Evolutionary conservation across 1,140 invertebrate species (phyloP).

Genomic region (Macrotrachela quadricornifera): DNA sequence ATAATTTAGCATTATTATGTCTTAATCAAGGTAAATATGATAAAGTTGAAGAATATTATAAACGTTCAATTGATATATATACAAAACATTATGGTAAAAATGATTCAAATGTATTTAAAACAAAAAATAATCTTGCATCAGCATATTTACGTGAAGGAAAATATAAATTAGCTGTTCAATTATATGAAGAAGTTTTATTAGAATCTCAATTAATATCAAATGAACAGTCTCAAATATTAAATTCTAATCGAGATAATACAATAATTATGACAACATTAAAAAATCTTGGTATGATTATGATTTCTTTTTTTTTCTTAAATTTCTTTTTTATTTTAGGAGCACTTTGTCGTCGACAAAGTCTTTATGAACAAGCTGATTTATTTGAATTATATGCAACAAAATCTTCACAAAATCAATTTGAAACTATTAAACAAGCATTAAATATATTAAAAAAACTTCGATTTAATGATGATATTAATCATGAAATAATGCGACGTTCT

Average conservation of each 20-base stretch:
- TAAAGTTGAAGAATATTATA: too few relatives aligned
- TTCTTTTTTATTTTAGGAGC: too few relatives aligned
- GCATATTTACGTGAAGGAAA: conserved; percentile 96
- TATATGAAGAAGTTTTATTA: conserved; percentile 93
- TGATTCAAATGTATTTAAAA: conserved; percentile 96
- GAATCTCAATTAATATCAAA: too few relatives aligned
- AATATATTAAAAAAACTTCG: conserved; percentile 36
- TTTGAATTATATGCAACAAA: conserved; percentile 94
- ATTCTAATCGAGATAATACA: too few relatives aligned
- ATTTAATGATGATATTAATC: conserved; percentile 36
- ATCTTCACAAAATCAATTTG: too few relatives aligned
- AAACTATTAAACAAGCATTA: too few relatives aligned
- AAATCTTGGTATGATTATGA: too few relatives aligned
- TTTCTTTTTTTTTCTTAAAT: too few relatives aligned
- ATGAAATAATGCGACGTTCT: conserved; percentile 23
- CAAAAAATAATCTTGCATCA: conserved; percentile 94
- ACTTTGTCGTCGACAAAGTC: conserved; percentile 83
- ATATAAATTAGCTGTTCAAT: conserved; percentile 87
- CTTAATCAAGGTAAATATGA: conserved; percentile 63
- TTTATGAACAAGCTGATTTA: conserved; percentile 93
- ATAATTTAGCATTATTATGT: conserved; percentile 90
- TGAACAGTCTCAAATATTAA: too few relatives aligned
- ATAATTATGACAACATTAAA: too few relatives aligned
- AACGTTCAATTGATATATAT: too few relatives aligned
- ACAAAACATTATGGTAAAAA: too few relatives aligned